Conservation (phyloP, 2,113 vertebrate genomes). For the Protomyctophum bolini region DNA sequence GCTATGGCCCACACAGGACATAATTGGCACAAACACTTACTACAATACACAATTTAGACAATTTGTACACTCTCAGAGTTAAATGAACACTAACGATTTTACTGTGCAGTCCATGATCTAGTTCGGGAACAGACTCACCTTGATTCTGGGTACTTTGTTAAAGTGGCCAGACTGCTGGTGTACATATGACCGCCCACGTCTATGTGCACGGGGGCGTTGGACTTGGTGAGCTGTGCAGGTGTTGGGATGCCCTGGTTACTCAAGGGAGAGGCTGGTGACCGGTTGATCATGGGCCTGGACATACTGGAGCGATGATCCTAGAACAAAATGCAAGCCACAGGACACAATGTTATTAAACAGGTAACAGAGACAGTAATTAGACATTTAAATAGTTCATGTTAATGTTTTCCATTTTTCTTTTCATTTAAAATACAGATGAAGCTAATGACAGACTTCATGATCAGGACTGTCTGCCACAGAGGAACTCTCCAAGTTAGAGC, state of each 20-base stretch:
- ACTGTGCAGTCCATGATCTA: too few relatives aligned
- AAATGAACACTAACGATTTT: too few relatives aligned
- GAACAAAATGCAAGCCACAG: conserved; percentile 19
- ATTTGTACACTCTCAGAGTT: too few relatives aligned
- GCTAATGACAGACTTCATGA: conserved; percentile 9
- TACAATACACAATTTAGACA: too few relatives aligned
- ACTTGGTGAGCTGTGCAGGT: conserved; percentile 98
- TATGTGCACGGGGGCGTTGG: conserved; percentile 98
- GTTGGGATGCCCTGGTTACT: conserved; percentile 98
- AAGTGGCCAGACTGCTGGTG: conserved; percentile 98
- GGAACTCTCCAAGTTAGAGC: conserved; percentile 47
- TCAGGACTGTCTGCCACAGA: conserved; percentile 8
- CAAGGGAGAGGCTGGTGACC: conserved; percentile 97
- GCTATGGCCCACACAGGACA: not conserved
- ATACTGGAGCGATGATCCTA: conserved; percentile 98
- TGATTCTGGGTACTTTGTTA: conserved; percentile 97
- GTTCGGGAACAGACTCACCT: conserved; percentile 80
- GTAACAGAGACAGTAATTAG: not conserved
- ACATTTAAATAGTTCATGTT: not conserved
- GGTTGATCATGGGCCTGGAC: conserved; percentile 98
- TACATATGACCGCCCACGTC: conserved; percentile 99
- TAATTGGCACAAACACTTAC: too few relatives aligned
- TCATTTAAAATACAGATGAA: conserved; percentile 1
- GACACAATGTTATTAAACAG: conserved; percentile 8
- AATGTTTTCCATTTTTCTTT: not conserved